Evolutionary conservation across 2,888 invertebrate genomes (phyloP).

Genomic region (Chrysodeixis includens): DNA sequence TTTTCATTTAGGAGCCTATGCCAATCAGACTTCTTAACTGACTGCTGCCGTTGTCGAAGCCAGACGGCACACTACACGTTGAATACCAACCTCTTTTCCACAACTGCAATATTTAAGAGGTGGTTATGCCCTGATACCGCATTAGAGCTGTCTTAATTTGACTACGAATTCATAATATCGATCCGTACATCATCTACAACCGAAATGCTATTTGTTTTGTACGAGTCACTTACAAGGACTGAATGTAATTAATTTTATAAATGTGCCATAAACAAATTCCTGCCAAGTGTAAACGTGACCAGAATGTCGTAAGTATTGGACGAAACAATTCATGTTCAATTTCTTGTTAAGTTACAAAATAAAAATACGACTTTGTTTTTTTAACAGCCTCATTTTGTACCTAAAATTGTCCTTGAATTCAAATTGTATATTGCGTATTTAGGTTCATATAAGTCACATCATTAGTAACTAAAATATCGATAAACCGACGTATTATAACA

Average conservation of each 20-base stretch:
- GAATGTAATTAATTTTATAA: neutral
- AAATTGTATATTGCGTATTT: too few relatives aligned
- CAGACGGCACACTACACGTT: too few relatives aligned
- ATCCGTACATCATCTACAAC: too few relatives aligned
- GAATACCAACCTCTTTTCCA: too few relatives aligned
- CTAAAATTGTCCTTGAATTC: too few relatives aligned
- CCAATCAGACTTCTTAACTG: too few relatives aligned
- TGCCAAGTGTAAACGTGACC: neutral
- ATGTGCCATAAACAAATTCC: slow-evolving; percentile 4
- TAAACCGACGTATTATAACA: too few relatives aligned
- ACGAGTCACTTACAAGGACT: neutral
- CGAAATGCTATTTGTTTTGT: neutral
- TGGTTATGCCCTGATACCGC: neutral
- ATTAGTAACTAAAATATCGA: too few relatives aligned
- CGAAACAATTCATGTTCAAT: neutral
- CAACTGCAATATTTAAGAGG: too few relatives aligned
- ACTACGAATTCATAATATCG: neutral
- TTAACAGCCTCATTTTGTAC: neutral
- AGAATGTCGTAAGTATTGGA: neutral
- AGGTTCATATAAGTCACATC: too few relatives aligned
- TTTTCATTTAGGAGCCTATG: too few relatives aligned
- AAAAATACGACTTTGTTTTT: neutral
- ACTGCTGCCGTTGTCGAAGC: too few relatives aligned
- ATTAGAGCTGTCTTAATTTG: neutral
- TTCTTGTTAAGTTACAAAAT: neutral